These are phyloP conservation scores for Caenorhabditis doughertyi DNA, from an alignment of 2,888 invertebrate species.

Conservation along the genomic window DNA sequence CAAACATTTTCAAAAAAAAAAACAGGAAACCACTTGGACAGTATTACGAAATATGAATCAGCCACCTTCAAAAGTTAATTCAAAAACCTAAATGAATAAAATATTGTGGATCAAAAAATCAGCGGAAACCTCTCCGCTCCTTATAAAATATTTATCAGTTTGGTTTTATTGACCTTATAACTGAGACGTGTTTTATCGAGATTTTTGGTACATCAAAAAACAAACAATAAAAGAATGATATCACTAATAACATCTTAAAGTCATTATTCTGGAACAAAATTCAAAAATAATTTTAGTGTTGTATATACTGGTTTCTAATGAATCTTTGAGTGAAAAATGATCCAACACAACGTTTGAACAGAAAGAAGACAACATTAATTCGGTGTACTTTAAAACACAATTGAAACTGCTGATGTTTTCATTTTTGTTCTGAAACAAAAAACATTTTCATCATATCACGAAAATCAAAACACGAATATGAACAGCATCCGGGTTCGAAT, in stretches of 20 bases:
- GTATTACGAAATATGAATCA: conserved; percentile 25
- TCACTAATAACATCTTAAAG: conserved; percentile 15
- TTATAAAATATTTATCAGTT: conserved; percentile 35
- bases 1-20: neutral
- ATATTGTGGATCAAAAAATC: conserved; percentile 32
- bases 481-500: too few relatives aligned
- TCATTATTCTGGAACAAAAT: conserved; percentile 1
- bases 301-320: too few relatives aligned
- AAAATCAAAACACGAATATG: too few relatives aligned
- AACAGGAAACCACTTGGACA: neutral
- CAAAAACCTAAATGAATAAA: neutral
- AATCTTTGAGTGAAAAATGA: too few relatives aligned
- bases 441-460: too few relatives aligned
- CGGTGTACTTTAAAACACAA: too few relatives aligned
- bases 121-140: conserved; percentile 9
- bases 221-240: conserved; percentile 30
- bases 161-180: conserved; percentile 37
- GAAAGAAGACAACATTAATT: too few relatives aligned
- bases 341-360: too few relatives aligned
- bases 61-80: neutral
- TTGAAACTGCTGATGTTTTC: too few relatives aligned
- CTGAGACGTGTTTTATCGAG: conserved; percentile 26
- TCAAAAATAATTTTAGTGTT: neutral
- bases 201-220: conserved; percentile 25
- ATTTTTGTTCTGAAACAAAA: too few relatives aligned